Conservation (phyloP, 2,113 vertebrate species). For the Panurus biarmicus region DNA sequence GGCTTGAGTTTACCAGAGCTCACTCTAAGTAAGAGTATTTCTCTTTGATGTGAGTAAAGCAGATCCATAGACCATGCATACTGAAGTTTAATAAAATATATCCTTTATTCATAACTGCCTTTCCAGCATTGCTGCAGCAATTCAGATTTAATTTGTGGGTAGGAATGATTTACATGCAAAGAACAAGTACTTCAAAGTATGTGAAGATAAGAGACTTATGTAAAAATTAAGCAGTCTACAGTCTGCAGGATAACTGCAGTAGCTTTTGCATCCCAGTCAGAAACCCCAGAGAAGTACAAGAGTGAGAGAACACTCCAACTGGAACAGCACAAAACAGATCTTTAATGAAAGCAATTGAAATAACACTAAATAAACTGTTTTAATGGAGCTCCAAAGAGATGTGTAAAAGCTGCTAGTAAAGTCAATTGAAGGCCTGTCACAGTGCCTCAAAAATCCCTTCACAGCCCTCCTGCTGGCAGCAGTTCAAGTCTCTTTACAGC, state of each 20-base stretch:
- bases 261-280: background rate
- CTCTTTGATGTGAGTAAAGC: background rate
- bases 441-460: slow-evolving; percentile 11
- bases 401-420: slow-evolving; percentile 26
- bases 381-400: slow-evolving; percentile 23
- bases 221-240: background rate
- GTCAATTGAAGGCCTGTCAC: slow-evolving; percentile 37
- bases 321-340: slow-evolving; percentile 1
- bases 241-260: background rate
- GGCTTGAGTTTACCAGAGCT: background rate
- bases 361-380: slow-evolving; percentile 44
- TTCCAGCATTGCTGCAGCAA: background rate
- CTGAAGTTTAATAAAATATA: background rate
- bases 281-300: background rate
- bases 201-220: background rate
- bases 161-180: slow-evolving; percentile 1
- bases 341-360: slow-evolving; percentile 40
- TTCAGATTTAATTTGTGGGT: background rate
- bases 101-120: background rate
- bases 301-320: background rate
- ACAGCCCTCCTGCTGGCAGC: background rate
- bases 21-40: background rate
- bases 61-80: background rate
- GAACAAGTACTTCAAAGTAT: slow-evolving; percentile 3
- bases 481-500: background rate